Evolutionary conservation across 1,140 invertebrate species (phyloP).

Genomic region (Kradibia gibbosae): DNA sequence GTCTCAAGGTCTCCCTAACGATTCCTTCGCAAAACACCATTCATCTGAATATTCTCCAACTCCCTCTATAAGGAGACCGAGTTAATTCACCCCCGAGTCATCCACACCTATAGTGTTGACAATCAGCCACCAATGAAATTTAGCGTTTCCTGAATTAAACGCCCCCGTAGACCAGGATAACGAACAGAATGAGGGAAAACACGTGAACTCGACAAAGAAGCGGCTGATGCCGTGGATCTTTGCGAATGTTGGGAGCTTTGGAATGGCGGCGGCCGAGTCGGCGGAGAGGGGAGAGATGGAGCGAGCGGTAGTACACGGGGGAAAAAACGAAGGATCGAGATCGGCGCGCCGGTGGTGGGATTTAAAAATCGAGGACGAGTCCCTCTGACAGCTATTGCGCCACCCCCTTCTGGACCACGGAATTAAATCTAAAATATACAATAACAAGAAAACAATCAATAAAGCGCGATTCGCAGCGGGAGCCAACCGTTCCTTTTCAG

Average conservation of each 20-base stretch:
- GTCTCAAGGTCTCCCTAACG: background rate
- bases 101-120: background rate
- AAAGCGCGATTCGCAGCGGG: constrained; percentile 53
- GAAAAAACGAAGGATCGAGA: constrained; percentile 7
- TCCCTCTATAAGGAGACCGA: background rate
- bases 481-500: background rate
- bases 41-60: background rate
- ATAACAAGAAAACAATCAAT: constrained; percentile 73
- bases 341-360: constrained; percentile 55
- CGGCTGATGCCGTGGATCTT: constrained; percentile 70
- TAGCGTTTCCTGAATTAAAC: constrained; percentile 23
- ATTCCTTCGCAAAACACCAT: background rate
- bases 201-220: constrained; percentile 41
- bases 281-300: background rate
- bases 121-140: background rate
- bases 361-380: constrained; percentile 70
- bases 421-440: constrained; percentile 74
- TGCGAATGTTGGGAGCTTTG: constrained; percentile 58
- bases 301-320: no score
- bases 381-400: constrained; percentile 71
- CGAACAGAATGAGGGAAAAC: background rate
- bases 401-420: constrained; percentile 56
- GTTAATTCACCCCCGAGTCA: background rate
- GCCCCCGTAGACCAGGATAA: background rate
- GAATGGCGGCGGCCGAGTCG: background rate